phyloP scores from a whole-genome alignment of 2,113 vertebrate species.

The Tautogolabrus adspersus region DNA sequence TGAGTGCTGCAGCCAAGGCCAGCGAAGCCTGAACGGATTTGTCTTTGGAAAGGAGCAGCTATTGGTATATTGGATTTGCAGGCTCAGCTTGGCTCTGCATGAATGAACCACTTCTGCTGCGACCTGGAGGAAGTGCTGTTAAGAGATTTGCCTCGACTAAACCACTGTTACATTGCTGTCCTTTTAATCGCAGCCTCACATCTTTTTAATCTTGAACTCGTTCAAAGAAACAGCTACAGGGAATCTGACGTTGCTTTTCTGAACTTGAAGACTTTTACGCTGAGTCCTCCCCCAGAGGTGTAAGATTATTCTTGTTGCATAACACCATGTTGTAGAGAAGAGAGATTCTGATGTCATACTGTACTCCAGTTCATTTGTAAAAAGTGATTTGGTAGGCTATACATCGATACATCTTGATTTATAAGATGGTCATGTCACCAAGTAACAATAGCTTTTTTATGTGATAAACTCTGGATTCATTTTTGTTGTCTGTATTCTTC shows the following conservation, averaged over 20 bases:
- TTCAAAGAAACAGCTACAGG: slow-evolving; percentile 5
- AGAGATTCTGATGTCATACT: not conserved
- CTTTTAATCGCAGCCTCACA: slow-evolving; percentile 13
- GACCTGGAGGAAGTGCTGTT: slow-evolving; percentile 18
- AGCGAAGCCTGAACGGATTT: slow-evolving; percentile 52
- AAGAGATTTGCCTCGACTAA: slow-evolving; percentile 6
- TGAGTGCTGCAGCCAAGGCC: slow-evolving; percentile 19
- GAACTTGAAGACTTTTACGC: slow-evolving; percentile 1
- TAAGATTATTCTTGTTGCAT: not conserved
- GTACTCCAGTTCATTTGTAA: not conserved
- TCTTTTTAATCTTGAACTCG: slow-evolving; percentile 19
- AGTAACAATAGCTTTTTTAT: too few relatives aligned
- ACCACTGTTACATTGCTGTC: slow-evolving; percentile 2
- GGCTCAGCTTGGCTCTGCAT: slow-evolving; percentile 53
- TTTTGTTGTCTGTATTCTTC: too few relatives aligned
- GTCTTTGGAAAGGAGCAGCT: slow-evolving; percentile 47
- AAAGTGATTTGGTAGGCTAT: not conserved
- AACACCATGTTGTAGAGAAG: not conserved
- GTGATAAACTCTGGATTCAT: too few relatives aligned
- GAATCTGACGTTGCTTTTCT: not conserved
- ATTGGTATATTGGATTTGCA: slow-evolving; percentile 63
- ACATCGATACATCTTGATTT: not conserved
- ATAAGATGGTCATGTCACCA: not conserved
- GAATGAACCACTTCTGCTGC: slow-evolving; percentile 19
- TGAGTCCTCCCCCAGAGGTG: not conserved